These are phyloP conservation scores for Morelia viridis DNA, from an alignment of 2,797 vertebrate genomes.

Conservation along the genomic window DNA sequence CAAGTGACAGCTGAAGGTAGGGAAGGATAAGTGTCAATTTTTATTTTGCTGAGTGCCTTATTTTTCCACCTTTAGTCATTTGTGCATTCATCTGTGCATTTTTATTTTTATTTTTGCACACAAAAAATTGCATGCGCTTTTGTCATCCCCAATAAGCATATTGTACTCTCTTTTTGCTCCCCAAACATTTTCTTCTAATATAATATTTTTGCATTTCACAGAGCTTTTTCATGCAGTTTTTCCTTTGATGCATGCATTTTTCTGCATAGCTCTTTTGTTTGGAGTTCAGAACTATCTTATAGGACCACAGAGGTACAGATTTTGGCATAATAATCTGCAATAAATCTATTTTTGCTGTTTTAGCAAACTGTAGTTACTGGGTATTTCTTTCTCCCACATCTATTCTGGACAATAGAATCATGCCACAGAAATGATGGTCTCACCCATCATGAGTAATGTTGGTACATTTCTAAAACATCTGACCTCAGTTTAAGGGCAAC, in stretches of 20 bases:
- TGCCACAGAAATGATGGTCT: background rate
- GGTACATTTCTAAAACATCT: background rate
- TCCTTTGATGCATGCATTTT: background rate
- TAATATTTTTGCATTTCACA: background rate
- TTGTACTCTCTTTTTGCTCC: background rate
- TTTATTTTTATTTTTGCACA: background rate
- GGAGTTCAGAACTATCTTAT: background rate
- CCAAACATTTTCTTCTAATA: background rate
- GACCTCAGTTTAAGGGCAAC: background rate
- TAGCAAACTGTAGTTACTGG: background rate
- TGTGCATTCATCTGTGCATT: background rate
- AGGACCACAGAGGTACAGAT: background rate
- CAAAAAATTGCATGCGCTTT: background rate
- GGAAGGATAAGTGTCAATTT: background rate
- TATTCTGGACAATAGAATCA: background rate
- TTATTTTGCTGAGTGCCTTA: background rate
- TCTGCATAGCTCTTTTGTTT: background rate
- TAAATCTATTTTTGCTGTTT: background rate
- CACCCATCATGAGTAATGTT: background rate
- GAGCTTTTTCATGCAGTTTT: background rate
- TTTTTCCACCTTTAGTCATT: background rate
- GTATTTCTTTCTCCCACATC: background rate
- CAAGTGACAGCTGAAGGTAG: background rate
- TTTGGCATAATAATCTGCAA: background rate
- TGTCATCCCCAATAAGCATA: background rate